phyloP scores from a whole-genome alignment of 2,113 vertebrate genomes.

The Ageneiosus marmoratus region DNA sequence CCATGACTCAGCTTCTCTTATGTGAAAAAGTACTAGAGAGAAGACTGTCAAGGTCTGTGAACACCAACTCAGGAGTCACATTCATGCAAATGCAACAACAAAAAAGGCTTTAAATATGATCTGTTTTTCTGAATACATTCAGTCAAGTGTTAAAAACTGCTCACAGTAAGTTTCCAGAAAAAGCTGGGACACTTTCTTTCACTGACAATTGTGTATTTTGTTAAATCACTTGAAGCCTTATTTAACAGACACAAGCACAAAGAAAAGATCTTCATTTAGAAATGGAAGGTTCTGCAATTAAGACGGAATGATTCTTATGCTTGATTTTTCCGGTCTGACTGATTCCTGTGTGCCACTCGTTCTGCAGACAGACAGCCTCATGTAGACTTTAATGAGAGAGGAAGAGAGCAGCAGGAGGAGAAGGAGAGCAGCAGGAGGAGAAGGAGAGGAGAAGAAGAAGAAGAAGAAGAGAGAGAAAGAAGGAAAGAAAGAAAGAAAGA shows the following conservation, averaged over 20 bases:
- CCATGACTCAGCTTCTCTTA: background rate
- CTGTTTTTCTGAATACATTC: background rate
- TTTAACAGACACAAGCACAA: too few relatives aligned
- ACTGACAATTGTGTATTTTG: too few relatives aligned
- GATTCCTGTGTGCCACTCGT: background rate
- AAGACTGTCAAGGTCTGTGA: background rate
- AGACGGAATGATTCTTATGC: background rate
- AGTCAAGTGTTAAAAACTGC: background rate
- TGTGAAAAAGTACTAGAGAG: background rate
- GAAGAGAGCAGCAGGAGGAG: background rate
- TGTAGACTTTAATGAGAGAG: background rate
- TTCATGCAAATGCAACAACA: background rate
- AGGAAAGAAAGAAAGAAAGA: background rate
- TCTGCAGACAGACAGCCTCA: background rate
- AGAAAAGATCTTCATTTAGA: too few relatives aligned
- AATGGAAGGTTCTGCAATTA: too few relatives aligned
- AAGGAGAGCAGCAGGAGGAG: background rate
- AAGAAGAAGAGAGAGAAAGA: too few relatives aligned
- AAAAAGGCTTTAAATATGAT: background rate
- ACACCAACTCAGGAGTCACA: background rate
- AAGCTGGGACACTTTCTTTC: too few relatives aligned
- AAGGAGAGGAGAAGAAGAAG: too few relatives aligned
- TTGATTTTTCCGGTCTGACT: background rate
- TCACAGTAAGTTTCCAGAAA: background rate
- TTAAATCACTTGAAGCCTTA: too few relatives aligned